Evolutionary conservation across 2,888 invertebrate genomes (phyloP).

Genomic region (Napeogenes inachia): DNA sequence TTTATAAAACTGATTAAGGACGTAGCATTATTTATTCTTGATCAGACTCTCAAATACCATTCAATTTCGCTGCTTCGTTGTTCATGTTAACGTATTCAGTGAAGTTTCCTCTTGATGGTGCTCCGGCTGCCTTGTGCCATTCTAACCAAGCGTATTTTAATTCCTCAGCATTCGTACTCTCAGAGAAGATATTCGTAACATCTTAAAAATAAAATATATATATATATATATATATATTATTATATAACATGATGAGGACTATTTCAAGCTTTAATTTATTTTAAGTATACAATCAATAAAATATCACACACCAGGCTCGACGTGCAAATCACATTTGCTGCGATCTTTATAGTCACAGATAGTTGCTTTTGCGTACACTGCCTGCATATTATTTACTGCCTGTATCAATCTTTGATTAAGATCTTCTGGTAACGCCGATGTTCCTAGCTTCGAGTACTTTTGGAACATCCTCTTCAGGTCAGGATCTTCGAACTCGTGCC

Average conservation of each 20-base stretch:
- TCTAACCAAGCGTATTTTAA: conserved; percentile 87
- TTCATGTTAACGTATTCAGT: conserved; percentile 81
- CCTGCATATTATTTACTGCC: conserved; percentile 83
- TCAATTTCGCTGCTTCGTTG: conserved; percentile 84
- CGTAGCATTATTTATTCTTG: too few species aligned
- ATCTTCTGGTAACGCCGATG: conserved; percentile 84
- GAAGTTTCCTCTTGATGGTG: conserved; percentile 79
- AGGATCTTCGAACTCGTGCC: conserved; percentile 83
- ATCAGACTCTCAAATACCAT: conserved; percentile 67
- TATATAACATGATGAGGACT: too few species aligned
- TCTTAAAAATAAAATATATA: conserved; percentile 70
- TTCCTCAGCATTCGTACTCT: conserved; percentile 85
- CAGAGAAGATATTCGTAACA: conserved; percentile 81
- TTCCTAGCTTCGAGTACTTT: conserved; percentile 83
- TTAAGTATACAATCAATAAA: neutral
- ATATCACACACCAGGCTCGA: conserved; percentile 81
- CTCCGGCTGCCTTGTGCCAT: conserved; percentile 87
- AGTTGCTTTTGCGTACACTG: conserved; percentile 85
- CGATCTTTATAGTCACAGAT: conserved; percentile 82
- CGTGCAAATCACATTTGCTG: conserved; percentile 81
- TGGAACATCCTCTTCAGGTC: conserved; percentile 85
- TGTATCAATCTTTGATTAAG: conserved; percentile 79
- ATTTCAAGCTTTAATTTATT: neutral
- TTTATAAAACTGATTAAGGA: too few species aligned
- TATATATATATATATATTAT: too few species aligned